phyloP scores from a whole-genome alignment of 2,888 invertebrate genomes.

The Pomacea canaliculata region DNA sequence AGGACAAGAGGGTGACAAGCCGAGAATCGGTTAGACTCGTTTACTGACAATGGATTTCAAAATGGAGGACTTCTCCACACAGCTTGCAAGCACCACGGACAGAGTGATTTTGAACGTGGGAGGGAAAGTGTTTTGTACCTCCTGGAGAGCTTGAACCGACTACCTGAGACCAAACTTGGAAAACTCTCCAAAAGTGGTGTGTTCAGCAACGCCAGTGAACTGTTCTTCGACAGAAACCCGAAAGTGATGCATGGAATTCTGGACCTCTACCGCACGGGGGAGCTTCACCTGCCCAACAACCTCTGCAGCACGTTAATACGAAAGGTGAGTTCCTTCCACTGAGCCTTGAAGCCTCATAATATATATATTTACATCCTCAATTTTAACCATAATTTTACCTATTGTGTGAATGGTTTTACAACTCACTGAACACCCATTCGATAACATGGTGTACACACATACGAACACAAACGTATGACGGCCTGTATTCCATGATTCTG shows the following conservation, averaged over 20 bases:
- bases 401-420: neutral
- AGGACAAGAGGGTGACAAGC: no score
- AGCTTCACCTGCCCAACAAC: slow-evolving; percentile 62
- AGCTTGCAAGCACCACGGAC: slow-evolving; percentile 30
- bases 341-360: neutral
- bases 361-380: neutral
- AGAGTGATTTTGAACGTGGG: slow-evolving; percentile 59
- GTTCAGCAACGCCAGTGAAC: slow-evolving; percentile 54
- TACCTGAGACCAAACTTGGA: slow-evolving; percentile 43
- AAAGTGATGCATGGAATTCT: slow-evolving; percentile 60
- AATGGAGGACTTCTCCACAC: no score
- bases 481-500: no score
- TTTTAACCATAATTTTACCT: neutral
- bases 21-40: no score
- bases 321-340: slow-evolving; percentile 19
- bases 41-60: no score
- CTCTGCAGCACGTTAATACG: slow-evolving; percentile 56
- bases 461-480: no score
- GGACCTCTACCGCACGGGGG: slow-evolving; percentile 62
- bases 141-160: slow-evolving; percentile 49
- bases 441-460: no score
- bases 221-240: slow-evolving; percentile 64
- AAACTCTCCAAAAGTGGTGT: slow-evolving; percentile 32
- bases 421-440: no score
- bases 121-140: slow-evolving; percentile 58